Percentiles rank a stretch among this genome's conserved stretches.
These are phyloP conservation scores for Bettongia penicillata DNA, from an alignment of 2,113 vertebrate genomes.

Conservation along the genomic window DNA sequence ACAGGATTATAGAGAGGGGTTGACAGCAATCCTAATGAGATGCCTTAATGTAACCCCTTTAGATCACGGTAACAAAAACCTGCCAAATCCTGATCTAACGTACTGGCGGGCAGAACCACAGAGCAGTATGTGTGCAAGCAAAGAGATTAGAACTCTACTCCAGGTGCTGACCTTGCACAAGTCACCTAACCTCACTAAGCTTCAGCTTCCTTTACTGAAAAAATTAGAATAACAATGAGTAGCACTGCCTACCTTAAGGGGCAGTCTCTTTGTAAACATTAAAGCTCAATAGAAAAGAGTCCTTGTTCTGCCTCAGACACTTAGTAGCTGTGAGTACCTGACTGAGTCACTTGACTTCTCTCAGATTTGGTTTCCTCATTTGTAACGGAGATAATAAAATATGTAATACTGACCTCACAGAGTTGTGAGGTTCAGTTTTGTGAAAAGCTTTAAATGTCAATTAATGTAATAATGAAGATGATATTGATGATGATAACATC, in stretches of 20 bases:
- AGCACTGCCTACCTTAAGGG: neutral
- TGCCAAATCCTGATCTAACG: neutral
- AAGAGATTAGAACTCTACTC: neutral
- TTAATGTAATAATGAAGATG: neutral
- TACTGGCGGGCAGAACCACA: neutral
- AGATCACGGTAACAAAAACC: neutral
- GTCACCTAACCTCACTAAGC: neutral
- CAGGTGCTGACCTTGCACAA: neutral
- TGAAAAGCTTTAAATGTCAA: neutral
- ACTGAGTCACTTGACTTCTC: neutral
- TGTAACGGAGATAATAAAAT: neutral
- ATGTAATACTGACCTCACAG: too few relatives aligned
- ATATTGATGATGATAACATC: neutral
- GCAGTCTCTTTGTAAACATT: neutral
- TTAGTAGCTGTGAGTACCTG: neutral
- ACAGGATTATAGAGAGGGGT: neutral
- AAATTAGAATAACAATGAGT: neutral
- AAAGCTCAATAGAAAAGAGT: neutral
- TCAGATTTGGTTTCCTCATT: neutral
- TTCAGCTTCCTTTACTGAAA: neutral
- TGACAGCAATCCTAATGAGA: neutral
- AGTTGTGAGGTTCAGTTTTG: too few relatives aligned
- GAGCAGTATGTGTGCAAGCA: neutral
- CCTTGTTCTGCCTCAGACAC: neutral
- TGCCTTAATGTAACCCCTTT: neutral